These are phyloP conservation scores for Campaea margaritaria DNA, from an alignment of 2,888 invertebrate genomes.

Conservation along the genomic window DNA sequence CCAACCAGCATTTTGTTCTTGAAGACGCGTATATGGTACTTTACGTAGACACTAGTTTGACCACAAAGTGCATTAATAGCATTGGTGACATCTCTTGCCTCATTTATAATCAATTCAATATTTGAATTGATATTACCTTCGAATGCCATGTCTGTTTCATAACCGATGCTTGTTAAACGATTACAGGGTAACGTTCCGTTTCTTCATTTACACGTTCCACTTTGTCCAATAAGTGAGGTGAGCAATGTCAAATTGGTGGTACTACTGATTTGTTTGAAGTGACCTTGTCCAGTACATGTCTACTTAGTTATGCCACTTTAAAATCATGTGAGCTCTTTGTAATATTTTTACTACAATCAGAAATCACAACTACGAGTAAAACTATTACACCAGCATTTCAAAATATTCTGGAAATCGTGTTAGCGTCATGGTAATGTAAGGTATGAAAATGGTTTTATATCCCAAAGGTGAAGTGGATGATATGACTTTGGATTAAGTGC, in stretches of 20 bases:
- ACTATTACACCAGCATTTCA: neutral
- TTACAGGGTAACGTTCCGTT: conserved; percentile 72
- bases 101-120: conserved; percentile 37
- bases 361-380: neutral
- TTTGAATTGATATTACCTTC: conserved; percentile 74
- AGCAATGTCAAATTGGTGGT: conserved; percentile 75
- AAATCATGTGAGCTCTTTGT: conserved; percentile 27
- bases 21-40: neutral
- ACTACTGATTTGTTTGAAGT: conserved; percentile 62
- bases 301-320: conserved; percentile 36
- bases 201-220: conserved; percentile 82
- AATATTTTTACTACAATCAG: neutral
- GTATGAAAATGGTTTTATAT: conserved; percentile 6
- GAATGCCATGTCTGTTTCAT: conserved; percentile 68
- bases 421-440: neutral
- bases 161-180: conserved; percentile 70
- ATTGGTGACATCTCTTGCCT: conserved; percentile 11
- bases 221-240: conserved; percentile 79
- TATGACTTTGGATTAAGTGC: conserved; percentile 28
- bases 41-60: conserved; percentile 5
- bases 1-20: neutral
- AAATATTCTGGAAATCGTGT: conserved; percentile 1
- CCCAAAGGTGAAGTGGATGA: conserved; percentile 37
- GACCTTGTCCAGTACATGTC: conserved; percentile 63
- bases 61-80: conserved; percentile 23